phyloP scores from a whole-genome alignment of 2,888 invertebrate species.

The Drosophila limbata region DNA sequence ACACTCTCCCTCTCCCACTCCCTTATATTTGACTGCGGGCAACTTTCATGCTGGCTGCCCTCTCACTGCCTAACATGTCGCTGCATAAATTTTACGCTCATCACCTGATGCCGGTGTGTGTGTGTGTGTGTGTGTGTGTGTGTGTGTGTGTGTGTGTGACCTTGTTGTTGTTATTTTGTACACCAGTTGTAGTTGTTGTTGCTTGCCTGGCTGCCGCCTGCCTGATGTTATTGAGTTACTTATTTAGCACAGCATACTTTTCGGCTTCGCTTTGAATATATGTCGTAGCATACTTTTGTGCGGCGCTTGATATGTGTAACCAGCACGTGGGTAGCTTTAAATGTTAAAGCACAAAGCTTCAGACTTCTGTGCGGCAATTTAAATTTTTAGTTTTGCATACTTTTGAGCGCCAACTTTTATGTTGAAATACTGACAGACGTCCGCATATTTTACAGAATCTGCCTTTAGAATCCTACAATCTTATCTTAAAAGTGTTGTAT shows the following conservation, averaged over 20 bases:
- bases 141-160: constrained; percentile 40
- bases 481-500: too few relatives aligned
- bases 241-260: constrained; percentile 76
- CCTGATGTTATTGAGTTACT: constrained; percentile 63
- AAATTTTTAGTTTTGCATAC: not conserved
- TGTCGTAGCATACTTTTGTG: constrained; percentile 29
- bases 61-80: constrained; percentile 70
- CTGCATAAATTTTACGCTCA: constrained; percentile 80
- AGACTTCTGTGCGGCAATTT: not conserved
- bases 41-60: constrained; percentile 54
- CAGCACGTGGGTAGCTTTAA: not conserved
- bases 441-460: too few relatives aligned
- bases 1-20: not conserved
- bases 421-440: not conserved
- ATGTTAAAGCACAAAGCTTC: constrained; percentile 4
- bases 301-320: constrained; percentile 8
- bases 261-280: constrained; percentile 42
- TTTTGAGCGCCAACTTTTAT: too few relatives aligned
- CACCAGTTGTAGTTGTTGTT: constrained; percentile 4
- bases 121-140: not conserved
- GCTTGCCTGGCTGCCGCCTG: constrained; percentile 23
- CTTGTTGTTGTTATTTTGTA: constrained; percentile 58
- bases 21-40: constrained; percentile 30
- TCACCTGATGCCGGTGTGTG: constrained; percentile 55
- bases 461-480: too few relatives aligned